Conservation (phyloP, 2,888 invertebrate species). For the Dryocosmus kuriphilus region DNA sequence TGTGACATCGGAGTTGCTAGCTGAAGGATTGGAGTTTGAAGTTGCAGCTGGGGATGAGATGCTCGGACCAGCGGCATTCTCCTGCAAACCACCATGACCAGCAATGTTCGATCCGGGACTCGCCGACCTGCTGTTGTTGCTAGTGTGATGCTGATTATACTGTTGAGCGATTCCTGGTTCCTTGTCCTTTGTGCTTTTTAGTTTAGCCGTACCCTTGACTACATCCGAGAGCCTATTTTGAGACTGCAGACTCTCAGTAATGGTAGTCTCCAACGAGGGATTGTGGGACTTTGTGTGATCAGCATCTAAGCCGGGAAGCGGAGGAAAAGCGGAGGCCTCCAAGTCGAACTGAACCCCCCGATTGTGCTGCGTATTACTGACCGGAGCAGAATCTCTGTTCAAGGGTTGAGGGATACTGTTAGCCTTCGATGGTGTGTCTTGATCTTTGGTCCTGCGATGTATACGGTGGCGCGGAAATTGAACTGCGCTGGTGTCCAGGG, state of each 20-base stretch:
- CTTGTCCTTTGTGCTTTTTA: conserved; percentile 78
- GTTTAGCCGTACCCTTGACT: conserved; percentile 86
- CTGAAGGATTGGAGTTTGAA: conserved; percentile 53
- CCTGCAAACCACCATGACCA: conserved; percentile 51
- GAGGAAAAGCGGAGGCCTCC: conserved; percentile 89
- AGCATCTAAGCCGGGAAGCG: conserved; percentile 84
- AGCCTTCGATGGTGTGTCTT: conserved; percentile 69
- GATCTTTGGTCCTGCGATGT: conserved; percentile 77
- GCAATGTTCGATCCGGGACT: conserved; percentile 68
- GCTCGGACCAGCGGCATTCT: conserved; percentile 45
- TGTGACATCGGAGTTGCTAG: conserved; percentile 68
- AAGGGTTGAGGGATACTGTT: conserved; percentile 70
- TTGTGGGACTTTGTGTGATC: conserved; percentile 71
- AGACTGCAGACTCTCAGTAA: conserved; percentile 72
- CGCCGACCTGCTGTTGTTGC: conserved; percentile 71
- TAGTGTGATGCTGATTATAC: conserved; percentile 59
- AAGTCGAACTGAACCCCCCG: conserved; percentile 86
- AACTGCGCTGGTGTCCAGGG: conserved; percentile 64
- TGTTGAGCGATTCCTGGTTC: conserved; percentile 57
- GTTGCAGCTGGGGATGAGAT: conserved; percentile 48
- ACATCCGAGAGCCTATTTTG: conserved; percentile 87
- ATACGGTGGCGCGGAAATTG: conserved; percentile 74
- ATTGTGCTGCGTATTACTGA: conserved; percentile 73
- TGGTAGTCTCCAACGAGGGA: conserved; percentile 63
- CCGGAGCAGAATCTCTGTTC: conserved; percentile 68